Percentiles rank a stretch among this genome's conserved stretches.
Evolutionary conservation across 2,888 invertebrate genomes (phyloP).

Genomic region (Heliconius cydno): DNA sequence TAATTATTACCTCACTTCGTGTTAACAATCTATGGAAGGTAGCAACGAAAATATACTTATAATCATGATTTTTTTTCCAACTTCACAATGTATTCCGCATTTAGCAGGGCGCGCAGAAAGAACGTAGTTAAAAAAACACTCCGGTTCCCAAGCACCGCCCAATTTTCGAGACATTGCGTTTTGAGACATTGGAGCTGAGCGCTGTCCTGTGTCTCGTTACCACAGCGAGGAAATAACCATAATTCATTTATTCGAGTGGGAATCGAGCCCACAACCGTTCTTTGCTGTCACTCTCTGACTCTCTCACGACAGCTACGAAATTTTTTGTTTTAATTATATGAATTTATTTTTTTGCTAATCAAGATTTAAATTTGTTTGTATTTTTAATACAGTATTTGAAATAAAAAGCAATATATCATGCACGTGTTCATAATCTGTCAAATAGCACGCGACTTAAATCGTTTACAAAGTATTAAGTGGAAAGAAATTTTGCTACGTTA

Average conservation of each 20-base stretch:
- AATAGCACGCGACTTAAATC: slow-evolving; percentile 45
- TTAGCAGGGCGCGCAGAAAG: not conserved
- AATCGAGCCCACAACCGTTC: not conserved
- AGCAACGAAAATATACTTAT: slow-evolving; percentile 36
- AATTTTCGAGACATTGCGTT: not conserved
- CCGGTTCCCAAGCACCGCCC: not conserved
- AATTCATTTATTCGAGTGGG: not conserved
- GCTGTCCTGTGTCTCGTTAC: not conserved
- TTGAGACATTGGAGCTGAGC: not conserved
- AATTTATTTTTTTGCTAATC: not conserved
- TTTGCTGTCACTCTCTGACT: not conserved
- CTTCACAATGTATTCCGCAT: not conserved
- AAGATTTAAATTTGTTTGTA: not conserved
- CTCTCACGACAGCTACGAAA: not conserved
- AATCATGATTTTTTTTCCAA: slow-evolving; percentile 10
- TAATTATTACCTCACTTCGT: slow-evolving; percentile 34
- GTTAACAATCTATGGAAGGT: slow-evolving; percentile 36
- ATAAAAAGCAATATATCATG: slow-evolving; percentile 40
- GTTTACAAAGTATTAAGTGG: slow-evolving; percentile 39
- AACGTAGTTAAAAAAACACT: not conserved
- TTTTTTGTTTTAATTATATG: not conserved
- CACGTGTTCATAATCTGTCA: slow-evolving; percentile 40
- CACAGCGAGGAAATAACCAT: not conserved
- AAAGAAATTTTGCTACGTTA: slow-evolving; percentile 26
- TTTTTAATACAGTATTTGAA: slow-evolving; percentile 26